Conservation (phyloP, 2,113 vertebrate species). For the Platysternon megacephalum region DNA sequence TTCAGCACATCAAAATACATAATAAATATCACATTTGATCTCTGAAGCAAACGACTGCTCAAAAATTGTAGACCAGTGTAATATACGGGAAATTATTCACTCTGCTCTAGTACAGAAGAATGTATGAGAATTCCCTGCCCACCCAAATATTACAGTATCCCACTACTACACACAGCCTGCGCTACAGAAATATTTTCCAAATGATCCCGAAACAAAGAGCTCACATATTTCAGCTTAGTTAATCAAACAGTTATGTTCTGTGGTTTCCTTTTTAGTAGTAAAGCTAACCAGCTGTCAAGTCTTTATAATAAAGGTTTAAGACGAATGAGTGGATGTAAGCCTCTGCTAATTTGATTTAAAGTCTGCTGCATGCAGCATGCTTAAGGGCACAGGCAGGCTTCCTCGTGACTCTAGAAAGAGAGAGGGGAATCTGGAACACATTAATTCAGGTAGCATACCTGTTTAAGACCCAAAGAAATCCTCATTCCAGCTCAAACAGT, state of each 20-base stretch:
- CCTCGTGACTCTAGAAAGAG: background rate
- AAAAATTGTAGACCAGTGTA: too few species aligned
- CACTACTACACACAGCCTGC: conserved; percentile 1
- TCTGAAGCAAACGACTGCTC: too few species aligned
- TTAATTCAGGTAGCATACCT: background rate
- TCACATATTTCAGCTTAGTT: background rate
- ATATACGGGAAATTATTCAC: conserved; percentile 39
- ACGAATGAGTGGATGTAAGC: background rate
- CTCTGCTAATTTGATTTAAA: background rate
- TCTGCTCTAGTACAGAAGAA: conserved; percentile 20
- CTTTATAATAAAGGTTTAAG: background rate
- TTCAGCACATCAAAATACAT: too few species aligned
- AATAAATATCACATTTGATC: too few species aligned
- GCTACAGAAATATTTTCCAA: conserved; percentile 38
- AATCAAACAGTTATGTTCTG: background rate
- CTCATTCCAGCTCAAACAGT: background rate
- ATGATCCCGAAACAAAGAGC: conserved; percentile 12
- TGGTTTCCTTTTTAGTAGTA: background rate
- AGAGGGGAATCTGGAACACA: background rate
- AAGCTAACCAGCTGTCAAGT: background rate
- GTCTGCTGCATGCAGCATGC: background rate
- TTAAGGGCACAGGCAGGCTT: background rate
- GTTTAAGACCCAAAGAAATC: background rate
- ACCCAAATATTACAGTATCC: conserved; percentile 35
- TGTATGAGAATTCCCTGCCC: background rate